phyloP scores from a whole-genome alignment of 2,113 vertebrate species.

The Phycodurus eques region DNA sequence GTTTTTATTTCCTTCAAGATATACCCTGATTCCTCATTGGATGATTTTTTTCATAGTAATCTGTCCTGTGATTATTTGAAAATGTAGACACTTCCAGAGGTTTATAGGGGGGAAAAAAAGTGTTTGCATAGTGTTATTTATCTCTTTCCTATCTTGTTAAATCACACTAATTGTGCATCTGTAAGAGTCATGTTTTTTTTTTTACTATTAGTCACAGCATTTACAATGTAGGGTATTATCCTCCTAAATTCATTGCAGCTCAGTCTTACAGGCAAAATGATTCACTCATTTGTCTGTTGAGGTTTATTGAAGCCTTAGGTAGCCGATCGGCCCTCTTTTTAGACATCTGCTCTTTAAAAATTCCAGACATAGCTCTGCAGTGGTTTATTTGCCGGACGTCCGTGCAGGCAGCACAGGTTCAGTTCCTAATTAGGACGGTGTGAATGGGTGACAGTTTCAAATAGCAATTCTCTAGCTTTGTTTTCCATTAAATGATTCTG shows the following conservation, averaged over 20 bases:
- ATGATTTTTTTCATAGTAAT: too few species aligned
- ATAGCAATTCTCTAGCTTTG: too few species aligned
- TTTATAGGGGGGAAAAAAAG: too few species aligned
- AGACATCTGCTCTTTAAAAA: constrained; percentile 33
- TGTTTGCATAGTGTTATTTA: too few species aligned
- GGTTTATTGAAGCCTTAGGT: constrained; percentile 3
- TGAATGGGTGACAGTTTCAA: not conserved
- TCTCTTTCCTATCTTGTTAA: too few species aligned
- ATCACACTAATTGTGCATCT: not conserved
- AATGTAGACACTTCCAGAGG: too few species aligned
- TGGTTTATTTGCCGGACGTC: not conserved
- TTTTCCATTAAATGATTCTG: too few species aligned
- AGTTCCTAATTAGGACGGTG: not conserved
- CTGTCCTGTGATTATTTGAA: too few species aligned
- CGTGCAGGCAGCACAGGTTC: not conserved
- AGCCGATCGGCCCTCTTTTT: constrained; percentile 15
- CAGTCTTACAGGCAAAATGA: not conserved
- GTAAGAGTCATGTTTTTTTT: not conserved
- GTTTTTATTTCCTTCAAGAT: not conserved
- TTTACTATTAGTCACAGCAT: constrained; percentile 6
- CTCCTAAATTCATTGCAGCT: not conserved
- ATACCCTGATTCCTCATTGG: too few species aligned
- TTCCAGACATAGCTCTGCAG: constrained; percentile 13
- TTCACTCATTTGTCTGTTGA: constrained; percentile 6
- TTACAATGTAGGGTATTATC: not conserved